Base-by-base conservation (phyloP, 2,797 vertebrate genomes). In the Varecia variegata region DNA sequence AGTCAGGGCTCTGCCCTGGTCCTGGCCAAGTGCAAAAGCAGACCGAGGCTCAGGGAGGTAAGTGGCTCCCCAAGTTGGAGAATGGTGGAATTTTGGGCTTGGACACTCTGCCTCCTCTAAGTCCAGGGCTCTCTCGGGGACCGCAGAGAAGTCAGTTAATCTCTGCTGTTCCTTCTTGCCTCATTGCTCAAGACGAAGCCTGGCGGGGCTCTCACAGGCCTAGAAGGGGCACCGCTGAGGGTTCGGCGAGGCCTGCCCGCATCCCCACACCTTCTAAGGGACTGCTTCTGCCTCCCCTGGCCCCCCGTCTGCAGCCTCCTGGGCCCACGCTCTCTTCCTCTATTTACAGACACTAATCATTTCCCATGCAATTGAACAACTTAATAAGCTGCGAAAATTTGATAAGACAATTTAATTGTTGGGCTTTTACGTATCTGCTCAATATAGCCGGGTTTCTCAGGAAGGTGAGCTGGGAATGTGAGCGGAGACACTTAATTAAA, bases 351-450 rank as follows among this genome's bases (percentile, higher is more conserved):
- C 95, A 60, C 47, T 97, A 97, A 97, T 98, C 97, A 98, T 97
- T 98, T 98, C 93, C 89, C 95, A 54, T 94, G 96, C 93, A 98
- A 92, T 79, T 97, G 97, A 98, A 97, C 95, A 97, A 97, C 70
- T 96, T 98, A 97, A 98, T 98, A 98, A 97, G 94, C 98, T 98
- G 98, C 0, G 90, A 92, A 98, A 98, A 98, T 97, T 96, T 98
- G 98, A 98, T 98, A 98, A 98, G 96, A 97, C 97, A 97, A 96
- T 98, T 98, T 98, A 98, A 98, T 98, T 98, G 95, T 95, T 8
- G 25, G 32, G 80, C 83, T 95, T 94, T 98, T 93, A 93, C 82
- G 10, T 93, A 95, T 97, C 98, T 98, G 96, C 91, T 97, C 54
- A 65, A 38, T 89, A 89, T 40, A 98, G 96, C 88, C 88, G 30